phyloP scores from a whole-genome alignment of 1,140 invertebrate species.

The Ganaspis sp. region DNA sequence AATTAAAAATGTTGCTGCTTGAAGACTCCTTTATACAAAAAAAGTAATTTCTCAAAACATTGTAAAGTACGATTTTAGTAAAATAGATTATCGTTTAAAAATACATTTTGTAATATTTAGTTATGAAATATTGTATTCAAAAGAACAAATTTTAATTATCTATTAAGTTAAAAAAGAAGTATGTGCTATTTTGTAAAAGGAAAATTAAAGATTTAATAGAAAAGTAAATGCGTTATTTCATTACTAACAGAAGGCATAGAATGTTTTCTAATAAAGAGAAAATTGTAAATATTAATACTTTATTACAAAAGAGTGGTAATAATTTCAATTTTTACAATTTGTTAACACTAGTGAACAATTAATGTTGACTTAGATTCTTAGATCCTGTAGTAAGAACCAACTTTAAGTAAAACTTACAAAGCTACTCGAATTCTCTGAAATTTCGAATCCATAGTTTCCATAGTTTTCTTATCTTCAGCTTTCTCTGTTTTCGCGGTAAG shows the following conservation, averaged over 20 bases:
- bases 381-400: not conserved
- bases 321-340: not conserved
- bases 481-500: not conserved
- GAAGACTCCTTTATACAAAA: not conserved
- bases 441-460: not conserved
- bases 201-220: not conserved
- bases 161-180: not conserved
- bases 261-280: too few species aligned
- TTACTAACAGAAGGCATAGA: too few species aligned
- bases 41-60: not conserved
- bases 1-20: not conserved
- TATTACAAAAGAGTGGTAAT: not conserved
- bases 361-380: not conserved
- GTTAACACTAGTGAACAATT: not conserved
- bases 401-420: not conserved
- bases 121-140: slow-evolving; percentile 10
- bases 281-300: not conserved
- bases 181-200: slow-evolving; percentile 5
- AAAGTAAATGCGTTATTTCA: not conserved
- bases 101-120: not conserved
- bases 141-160: not conserved
- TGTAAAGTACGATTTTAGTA: not conserved
- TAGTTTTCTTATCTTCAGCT: not conserved
- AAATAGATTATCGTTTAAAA: not conserved
- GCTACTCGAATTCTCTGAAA: not conserved